These are phyloP conservation scores for Schmidtea mediterranea DNA, from an alignment of 1,140 invertebrate genomes.

Conservation along the genomic window DNA sequence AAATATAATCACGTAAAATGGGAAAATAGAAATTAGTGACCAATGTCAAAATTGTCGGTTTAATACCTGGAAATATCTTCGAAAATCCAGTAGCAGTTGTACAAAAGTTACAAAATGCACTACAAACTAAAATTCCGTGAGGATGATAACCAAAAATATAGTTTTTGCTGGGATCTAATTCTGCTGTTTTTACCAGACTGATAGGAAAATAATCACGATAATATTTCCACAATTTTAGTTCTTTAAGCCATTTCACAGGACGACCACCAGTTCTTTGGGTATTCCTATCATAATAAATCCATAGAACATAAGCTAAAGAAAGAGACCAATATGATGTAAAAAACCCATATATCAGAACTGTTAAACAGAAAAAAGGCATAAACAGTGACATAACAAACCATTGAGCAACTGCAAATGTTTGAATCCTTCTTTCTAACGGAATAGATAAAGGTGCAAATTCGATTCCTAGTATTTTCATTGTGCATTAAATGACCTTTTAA, in stretches of 20 bases:
- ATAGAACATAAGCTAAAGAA: constrained; percentile 36
- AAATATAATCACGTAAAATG: constrained; percentile 43
- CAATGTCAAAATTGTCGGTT: constrained; percentile 42
- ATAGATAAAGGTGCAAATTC: constrained; percentile 50
- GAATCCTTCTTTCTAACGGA: constrained; percentile 42
- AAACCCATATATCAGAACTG: constrained; percentile 25
- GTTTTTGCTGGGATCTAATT: constrained; percentile 46
- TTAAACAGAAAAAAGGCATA: constrained; percentile 29
- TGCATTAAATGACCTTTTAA: too few species aligned
- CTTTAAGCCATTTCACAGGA: constrained; percentile 36
- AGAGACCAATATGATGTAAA: constrained; percentile 28
- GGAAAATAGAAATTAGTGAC: constrained; percentile 52
- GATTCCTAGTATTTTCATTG: too few species aligned
- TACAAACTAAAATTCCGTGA: constrained; percentile 52
- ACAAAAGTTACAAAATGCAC: constrained; percentile 46
- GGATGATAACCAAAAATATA: constrained; percentile 64
- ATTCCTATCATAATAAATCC: constrained; percentile 40
- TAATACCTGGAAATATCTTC: constrained; percentile 47
- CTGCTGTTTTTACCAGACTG: constrained; percentile 46
- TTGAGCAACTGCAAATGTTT: constrained; percentile 42
- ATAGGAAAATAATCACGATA: constrained; percentile 57
- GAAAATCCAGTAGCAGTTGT: constrained; percentile 44
- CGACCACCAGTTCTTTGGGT: constrained; percentile 35
- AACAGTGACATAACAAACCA: constrained; percentile 41
- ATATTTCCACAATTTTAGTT: constrained; percentile 40